Evolutionary conservation across 2,113 vertebrate genomes (phyloP).

Genomic region (Haemorhous mexicanus): DNA sequence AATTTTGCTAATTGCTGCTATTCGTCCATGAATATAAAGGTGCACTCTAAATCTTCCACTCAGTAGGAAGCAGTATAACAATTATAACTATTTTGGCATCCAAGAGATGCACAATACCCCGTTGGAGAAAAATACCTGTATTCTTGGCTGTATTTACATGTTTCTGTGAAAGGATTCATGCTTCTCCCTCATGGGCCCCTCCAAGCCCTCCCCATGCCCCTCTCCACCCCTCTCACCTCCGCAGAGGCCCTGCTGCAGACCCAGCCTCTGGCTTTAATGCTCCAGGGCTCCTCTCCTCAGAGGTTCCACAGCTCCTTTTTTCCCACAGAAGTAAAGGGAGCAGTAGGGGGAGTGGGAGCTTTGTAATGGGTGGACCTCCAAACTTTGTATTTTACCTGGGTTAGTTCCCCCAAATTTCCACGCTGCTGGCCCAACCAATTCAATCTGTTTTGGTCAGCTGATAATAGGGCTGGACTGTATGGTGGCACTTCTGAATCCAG

Average conservation of each 20-base stretch:
- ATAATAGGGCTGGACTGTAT: not conserved
- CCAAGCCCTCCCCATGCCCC: not conserved
- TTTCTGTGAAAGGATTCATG: not conserved
- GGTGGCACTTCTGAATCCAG: slow-evolving; percentile 18
- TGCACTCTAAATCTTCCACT: not conserved
- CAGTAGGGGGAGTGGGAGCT: not conserved
- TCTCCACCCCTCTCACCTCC: not conserved
- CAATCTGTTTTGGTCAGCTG: not conserved
- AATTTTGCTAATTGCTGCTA: not conserved
- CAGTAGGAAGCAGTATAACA: not conserved
- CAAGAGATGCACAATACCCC: not conserved
- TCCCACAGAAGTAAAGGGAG: not conserved
- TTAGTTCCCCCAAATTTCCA: not conserved
- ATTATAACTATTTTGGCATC: not conserved
- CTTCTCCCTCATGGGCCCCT: not conserved
- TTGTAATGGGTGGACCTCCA: not conserved
- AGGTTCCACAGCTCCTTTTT: not conserved
- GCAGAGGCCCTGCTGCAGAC: not conserved
- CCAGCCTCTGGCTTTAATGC: not conserved
- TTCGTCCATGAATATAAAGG: not conserved
- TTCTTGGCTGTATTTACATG: not conserved
- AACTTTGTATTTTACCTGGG: not conserved
- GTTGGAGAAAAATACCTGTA: not conserved
- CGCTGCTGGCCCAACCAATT: not conserved
- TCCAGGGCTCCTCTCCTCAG: not conserved